phyloP scores from a whole-genome alignment of 2,888 invertebrate genomes.

The Thymelicus sylvestris region DNA sequence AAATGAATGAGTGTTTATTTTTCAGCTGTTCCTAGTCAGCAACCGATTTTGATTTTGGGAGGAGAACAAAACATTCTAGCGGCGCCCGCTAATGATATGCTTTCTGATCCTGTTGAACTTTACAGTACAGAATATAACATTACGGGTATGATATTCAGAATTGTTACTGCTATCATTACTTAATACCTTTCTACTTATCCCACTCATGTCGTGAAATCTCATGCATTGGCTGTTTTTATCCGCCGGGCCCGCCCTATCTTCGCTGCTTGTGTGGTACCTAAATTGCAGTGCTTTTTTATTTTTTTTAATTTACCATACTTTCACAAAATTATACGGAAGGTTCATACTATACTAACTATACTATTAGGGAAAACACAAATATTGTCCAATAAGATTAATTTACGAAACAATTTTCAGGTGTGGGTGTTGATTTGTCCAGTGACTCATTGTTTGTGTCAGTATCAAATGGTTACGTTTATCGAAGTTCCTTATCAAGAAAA shows the following conservation, averaged over 20 bases:
- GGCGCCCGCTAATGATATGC: slow-evolving; percentile 87
- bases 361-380: not conserved
- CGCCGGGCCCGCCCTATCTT: too few species aligned
- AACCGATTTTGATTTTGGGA: slow-evolving; percentile 88
- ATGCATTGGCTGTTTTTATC: too few species aligned
- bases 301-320: too few species aligned
- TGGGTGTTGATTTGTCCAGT: slow-evolving; percentile 90
- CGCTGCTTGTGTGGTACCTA: too few species aligned
- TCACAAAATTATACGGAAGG: too few species aligned
- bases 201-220: too few species aligned
- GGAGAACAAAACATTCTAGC: slow-evolving; percentile 88
- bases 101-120: slow-evolving; percentile 87
- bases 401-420: slow-evolving; percentile 79
- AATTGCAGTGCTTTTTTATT: too few species aligned
- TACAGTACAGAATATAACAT: slow-evolving; percentile 84
- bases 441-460: slow-evolving; percentile 92
- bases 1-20: not conserved
- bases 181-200: too few species aligned
- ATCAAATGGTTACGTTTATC: slow-evolving; percentile 87
- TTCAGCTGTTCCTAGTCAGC: slow-evolving; percentile 87
- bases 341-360: too few species aligned
- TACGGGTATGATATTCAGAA: slow-evolving; percentile 60
- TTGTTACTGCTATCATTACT: too few species aligned
- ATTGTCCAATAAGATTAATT: not conserved
- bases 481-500: slow-evolving; percentile 78